phyloP scores from a whole-genome alignment of 2,888 invertebrate species.

The Drosophila testacea region DNA sequence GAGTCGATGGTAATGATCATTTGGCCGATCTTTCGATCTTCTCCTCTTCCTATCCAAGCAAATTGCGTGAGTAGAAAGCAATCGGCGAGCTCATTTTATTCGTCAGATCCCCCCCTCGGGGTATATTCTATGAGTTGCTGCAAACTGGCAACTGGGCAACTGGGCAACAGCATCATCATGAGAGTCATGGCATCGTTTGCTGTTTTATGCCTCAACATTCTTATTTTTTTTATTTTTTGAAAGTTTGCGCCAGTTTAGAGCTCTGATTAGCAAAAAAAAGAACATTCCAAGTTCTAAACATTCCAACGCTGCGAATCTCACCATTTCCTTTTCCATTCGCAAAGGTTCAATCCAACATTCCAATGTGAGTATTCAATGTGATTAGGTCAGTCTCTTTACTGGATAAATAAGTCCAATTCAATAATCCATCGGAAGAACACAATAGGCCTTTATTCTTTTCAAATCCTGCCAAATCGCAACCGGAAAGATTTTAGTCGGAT shows the following conservation, averaged over 20 bases:
- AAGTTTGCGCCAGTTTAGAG: conserved; percentile 68
- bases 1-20: conserved; percentile 17
- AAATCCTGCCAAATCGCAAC: neutral
- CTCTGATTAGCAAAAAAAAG: conserved; percentile 53
- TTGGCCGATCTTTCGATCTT: conserved; percentile 19
- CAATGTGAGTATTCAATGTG: conserved; percentile 9
- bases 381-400: neutral
- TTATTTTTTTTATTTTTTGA: conserved; percentile 49
- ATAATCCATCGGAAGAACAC: neutral
- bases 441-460: neutral
- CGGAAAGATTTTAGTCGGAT: neutral
- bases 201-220: conserved; percentile 33
- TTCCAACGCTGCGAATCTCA: conserved; percentile 29
- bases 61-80: conserved; percentile 64
- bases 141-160: neutral
- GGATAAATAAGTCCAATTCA: neutral
- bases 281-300: conserved; percentile 28
- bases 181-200: conserved; percentile 49
- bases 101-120: conserved; percentile 42
- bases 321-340: conserved; percentile 35
- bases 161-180: conserved; percentile 24
- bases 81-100: conserved; percentile 24
- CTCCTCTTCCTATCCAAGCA: conserved; percentile 17
- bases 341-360: conserved; percentile 14
- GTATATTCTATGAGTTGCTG: conserved; percentile 16